Evolutionary conservation across 2,113 vertebrate species (phyloP), one percentile per base, ranked within the genome.

Genomic region (Progne subis): DNA sequence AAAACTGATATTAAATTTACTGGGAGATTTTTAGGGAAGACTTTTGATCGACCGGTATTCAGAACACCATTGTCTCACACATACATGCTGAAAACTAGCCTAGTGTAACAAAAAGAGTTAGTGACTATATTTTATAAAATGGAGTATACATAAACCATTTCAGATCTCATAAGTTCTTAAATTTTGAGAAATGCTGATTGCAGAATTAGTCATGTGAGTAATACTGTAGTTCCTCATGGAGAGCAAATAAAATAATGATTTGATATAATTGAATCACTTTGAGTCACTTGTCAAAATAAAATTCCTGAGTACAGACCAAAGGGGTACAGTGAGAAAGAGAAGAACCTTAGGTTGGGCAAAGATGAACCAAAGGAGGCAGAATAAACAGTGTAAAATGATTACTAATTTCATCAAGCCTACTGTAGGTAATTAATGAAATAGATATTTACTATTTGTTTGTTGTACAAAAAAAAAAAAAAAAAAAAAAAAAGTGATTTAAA

Each of bases 111-210:
- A 70, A 90, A 91, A 43, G 8, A 59, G 14, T 46, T 77, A 0
- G 7, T n/a, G 32, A 69, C 32, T 67, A 18, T 49, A 50, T 9
- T 60, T 86, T 32, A 49, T 43, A 55, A 92, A 77, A 86, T 88
- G 29, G 87, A 43, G 12, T 28, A 65, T 16, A 37, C 12, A 63
- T 39, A 85, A 88, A 65, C 19, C 64, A 69, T 16, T 93, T 88
- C 64, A 67, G 74, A 34, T 60, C 18, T 64, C 57, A 12, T 70
- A 83, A 86, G 39, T 32, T 68, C 68, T 86, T 88, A 74, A 47
- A 63, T 90, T 92, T 88, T 70, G 25, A 26, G 44, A 88, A 92
- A 43, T 75, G 52, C 34, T 81, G 70, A 88, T 88, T 88, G 47
- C 56, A 78, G 76, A 93, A 82, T 56, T 78, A 59, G 46, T 65